Conservation (phyloP, 2,113 vertebrate genomes). For the Regulus satrapa region DNA sequence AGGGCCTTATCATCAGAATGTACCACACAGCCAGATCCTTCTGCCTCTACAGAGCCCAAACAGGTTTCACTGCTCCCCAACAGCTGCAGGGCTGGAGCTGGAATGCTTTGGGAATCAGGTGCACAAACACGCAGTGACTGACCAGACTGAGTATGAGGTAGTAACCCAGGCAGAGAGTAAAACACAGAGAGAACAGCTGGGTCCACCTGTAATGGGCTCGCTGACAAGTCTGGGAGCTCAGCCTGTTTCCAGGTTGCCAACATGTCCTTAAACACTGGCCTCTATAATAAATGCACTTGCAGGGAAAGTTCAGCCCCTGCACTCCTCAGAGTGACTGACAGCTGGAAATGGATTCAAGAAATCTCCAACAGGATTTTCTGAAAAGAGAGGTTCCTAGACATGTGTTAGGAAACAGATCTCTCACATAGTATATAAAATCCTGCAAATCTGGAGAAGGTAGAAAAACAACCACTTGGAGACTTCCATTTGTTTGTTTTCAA, state of each 20-base stretch:
- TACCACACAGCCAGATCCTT: background rate
- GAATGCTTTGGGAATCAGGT: background rate
- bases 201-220: background rate
- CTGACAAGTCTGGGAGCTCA: background rate
- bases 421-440: background rate
- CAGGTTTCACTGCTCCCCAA: background rate
- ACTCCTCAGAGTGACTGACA: background rate
- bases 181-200: background rate
- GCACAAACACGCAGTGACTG: background rate
- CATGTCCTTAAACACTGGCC: background rate
- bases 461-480: background rate
- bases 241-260: background rate
- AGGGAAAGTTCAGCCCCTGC: background rate
- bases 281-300: background rate
- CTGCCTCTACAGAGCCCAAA: background rate
- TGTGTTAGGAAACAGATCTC: background rate
- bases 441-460: background rate
- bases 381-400: background rate
- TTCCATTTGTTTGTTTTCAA: background rate
- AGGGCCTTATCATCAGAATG: background rate
- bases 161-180: background rate
- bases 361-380: background rate
- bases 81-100: background rate
- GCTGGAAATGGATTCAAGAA: background rate
- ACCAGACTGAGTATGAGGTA: background rate